Evolutionary conservation across 2,888 invertebrate genomes (phyloP).

Genomic region (Dioctria rufipes): DNA sequence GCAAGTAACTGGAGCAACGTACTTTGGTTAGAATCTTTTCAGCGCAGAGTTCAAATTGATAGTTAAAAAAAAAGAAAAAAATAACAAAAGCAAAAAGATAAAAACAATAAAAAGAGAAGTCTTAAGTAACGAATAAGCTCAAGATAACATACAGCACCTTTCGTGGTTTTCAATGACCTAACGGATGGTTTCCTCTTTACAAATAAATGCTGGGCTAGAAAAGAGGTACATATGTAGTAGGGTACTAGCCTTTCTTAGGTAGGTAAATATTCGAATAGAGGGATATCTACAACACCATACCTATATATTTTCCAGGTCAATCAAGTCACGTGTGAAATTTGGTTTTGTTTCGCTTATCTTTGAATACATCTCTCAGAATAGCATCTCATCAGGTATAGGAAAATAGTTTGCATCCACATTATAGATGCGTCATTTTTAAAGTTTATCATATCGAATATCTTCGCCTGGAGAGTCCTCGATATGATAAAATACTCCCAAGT

Average conservation of each 20-base stretch:
- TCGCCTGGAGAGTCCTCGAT: neutral
- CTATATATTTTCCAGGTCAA: conserved; percentile 41
- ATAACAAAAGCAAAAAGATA: too few species aligned
- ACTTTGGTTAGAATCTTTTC: neutral
- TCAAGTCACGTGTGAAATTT: conserved; percentile 53
- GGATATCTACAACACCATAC: too few species aligned
- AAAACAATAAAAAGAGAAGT: conserved; percentile 18
- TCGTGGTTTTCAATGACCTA: conserved; percentile 37
- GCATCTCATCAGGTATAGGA: neutral
- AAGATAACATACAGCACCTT: conserved; percentile 47
- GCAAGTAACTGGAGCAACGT: conserved; percentile 46
- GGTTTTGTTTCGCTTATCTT: conserved; percentile 40
- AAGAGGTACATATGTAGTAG: too few species aligned
- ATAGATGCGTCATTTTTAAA: conserved; percentile 30
- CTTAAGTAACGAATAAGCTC: conserved; percentile 50
- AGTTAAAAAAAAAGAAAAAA: too few species aligned
- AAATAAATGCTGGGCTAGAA: conserved; percentile 27
- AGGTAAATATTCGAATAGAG: conserved; percentile 39
- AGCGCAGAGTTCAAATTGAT: too few species aligned
- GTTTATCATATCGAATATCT: conserved; percentile 3
- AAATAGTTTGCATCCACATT: conserved; percentile 14
- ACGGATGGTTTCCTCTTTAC: conserved; percentile 46
- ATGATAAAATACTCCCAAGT: neutral
- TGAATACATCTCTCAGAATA: too few species aligned
- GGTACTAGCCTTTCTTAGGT: neutral